phyloP scores from a whole-genome alignment of 2,797 vertebrate species.

The Hemitrygon akajei region DNA sequence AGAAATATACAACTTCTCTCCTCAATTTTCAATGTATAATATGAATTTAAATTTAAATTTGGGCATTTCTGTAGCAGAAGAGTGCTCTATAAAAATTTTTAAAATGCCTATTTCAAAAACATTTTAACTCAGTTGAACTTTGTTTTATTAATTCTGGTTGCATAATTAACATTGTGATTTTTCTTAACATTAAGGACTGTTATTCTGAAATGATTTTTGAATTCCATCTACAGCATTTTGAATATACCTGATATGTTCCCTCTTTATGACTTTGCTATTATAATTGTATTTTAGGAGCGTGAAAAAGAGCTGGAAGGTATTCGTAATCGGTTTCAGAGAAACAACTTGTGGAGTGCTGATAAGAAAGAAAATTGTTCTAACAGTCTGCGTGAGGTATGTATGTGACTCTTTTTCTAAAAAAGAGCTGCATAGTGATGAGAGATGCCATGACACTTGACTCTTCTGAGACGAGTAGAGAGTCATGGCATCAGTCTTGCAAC shows the following conservation, averaged over 20 bases:
- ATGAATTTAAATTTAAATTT: background rate
- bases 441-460: background rate
- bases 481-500: no score
- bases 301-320: conserved; percentile 81
- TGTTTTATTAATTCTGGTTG: background rate
- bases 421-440: background rate
- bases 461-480: no score
- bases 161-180: background rate
- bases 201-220: background rate
- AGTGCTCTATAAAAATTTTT: background rate
- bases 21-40: background rate
- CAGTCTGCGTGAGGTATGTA: conserved; percentile 45
- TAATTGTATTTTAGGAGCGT: conserved; percentile 65
- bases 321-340: conserved; percentile 74
- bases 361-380: conserved; percentile 50
- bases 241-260: background rate
- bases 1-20: background rate
- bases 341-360: conserved; percentile 61
- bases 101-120: background rate
- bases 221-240: background rate
- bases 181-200: background rate
- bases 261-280: background rate
- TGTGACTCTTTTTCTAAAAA: background rate
- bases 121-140: background rate
- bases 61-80: background rate